Conservation (phyloP, 1,140 invertebrate species). For the Drosophila subobscura region DNA sequence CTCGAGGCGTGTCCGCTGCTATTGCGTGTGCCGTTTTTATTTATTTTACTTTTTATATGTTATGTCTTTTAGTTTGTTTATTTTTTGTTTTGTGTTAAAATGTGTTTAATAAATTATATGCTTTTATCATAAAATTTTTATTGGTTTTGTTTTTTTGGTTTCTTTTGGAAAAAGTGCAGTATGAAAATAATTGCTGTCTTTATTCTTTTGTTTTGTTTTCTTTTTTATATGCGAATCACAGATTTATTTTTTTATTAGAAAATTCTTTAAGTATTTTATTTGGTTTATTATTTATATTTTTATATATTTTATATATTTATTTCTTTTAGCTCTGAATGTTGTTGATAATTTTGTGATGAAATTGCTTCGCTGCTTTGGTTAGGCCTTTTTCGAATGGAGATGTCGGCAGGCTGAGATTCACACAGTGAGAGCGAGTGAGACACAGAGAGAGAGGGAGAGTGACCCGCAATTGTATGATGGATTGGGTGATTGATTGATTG, state of each 20-base stretch:
- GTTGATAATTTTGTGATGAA: conserved; percentile 1
- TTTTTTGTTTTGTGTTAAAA: conserved; percentile 30
- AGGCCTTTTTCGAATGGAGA: conserved; percentile 58
- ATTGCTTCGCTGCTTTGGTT: conserved; percentile 36
- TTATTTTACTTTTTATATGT: conserved; percentile 10
- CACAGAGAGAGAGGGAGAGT: no score
- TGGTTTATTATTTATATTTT: conserved; percentile 16
- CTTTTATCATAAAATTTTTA: conserved; percentile 8
- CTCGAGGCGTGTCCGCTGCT: conserved; percentile 33
- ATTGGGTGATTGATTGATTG: conserved; percentile 30
- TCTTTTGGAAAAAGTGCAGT: conserved; percentile 62
- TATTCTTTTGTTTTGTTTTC: conserved; percentile 34
- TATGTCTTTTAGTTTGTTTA: conserved; percentile 34
- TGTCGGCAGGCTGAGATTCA: conserved; percentile 49
- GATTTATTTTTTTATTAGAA: conserved; percentile 70
- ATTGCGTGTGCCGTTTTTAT: conserved; percentile 45
- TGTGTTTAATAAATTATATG: conserved; percentile 53
- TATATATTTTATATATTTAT: conserved; percentile 7
- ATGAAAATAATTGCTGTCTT: conserved; percentile 72
- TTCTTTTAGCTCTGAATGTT: conserved; percentile 14
- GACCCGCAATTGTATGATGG: no score
- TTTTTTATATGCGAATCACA: conserved; percentile 65
- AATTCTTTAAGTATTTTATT: conserved; percentile 39
- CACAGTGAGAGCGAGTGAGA: conserved; percentile 4
- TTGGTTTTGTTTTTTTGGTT: conserved; percentile 28